A percentile compares a stretch with the other conserved stretches of the same genome.
Conservation (phyloP, 2,113 vertebrate species). For the Muntiacus muntjak region DNA sequence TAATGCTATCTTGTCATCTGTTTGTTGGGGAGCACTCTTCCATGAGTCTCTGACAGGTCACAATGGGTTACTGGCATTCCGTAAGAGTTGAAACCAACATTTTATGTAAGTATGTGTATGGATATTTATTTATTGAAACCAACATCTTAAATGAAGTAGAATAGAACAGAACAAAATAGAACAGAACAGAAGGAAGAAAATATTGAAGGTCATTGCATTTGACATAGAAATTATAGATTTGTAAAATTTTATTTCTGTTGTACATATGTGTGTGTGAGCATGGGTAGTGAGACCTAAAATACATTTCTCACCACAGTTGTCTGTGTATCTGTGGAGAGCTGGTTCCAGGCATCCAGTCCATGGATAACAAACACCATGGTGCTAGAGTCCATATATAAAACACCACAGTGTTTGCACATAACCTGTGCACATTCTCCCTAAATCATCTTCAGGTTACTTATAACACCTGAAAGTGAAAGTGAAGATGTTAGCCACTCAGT, state of each 20-base stretch:
- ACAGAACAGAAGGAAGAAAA: background rate
- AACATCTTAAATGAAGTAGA: background rate
- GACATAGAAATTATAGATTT: background rate
- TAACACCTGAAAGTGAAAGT: background rate
- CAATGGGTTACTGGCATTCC: background rate
- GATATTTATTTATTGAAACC: background rate
- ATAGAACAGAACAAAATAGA: background rate
- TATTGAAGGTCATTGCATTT: background rate
- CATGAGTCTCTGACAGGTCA: background rate
- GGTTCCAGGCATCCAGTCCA: background rate
- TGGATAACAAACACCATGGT: background rate
- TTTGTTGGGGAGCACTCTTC: background rate
- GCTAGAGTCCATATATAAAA: background rate
- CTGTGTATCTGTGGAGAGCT: background rate
- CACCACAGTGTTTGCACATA: background rate
- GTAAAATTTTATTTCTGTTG: background rate
- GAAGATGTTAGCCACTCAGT: background rate
- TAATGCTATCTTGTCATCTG: background rate
- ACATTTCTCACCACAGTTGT: background rate
- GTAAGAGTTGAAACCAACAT: background rate
- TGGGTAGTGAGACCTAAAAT: background rate
- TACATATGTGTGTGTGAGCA: background rate
- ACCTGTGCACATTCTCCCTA: background rate
- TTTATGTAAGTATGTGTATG: background rate
- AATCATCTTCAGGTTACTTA: background rate